Evolutionary conservation across 2,113 vertebrate species (phyloP).

Genomic region (Actinemys pallida): DNA sequence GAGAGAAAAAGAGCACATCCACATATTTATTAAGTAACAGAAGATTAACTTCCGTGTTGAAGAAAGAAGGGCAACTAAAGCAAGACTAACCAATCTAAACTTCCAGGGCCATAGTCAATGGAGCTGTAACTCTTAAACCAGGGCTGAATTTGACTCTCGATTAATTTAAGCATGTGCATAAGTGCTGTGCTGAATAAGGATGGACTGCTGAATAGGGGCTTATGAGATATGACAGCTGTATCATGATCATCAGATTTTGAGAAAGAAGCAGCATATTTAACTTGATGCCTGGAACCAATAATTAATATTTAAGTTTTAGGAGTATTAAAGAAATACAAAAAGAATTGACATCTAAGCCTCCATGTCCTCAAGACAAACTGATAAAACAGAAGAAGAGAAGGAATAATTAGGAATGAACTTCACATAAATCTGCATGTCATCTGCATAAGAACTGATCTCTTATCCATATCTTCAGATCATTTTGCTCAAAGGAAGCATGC

Average conservation of each 20-base stretch:
- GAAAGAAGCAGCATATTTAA: background rate
- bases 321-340: background rate
- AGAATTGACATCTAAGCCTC: background rate
- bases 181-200: background rate
- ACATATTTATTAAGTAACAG: background rate
- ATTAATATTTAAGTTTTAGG: background rate
- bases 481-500: background rate
- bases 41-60: background rate
- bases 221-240: background rate
- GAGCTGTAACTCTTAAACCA: background rate
- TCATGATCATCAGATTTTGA: background rate
- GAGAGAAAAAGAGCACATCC: background rate
- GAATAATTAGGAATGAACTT: slow-evolving; percentile 50
- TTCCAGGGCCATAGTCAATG: background rate
- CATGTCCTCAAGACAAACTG: background rate
- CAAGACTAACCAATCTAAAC: background rate
- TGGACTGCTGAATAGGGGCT: background rate
- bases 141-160: background rate
- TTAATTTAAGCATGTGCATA: background rate
- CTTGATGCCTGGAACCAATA: background rate
- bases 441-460: slow-evolving; percentile 8
- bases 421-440: slow-evolving; percentile 58
- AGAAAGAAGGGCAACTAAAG: background rate
- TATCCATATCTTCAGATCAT: background rate
- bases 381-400: slow-evolving; percentile 5